A percentile compares a stretch with the other conserved stretches of the same genome.
These are phyloP conservation scores for Drosophila siamana DNA, from an alignment of 2,888 invertebrate species.

Conservation along the genomic window DNA sequence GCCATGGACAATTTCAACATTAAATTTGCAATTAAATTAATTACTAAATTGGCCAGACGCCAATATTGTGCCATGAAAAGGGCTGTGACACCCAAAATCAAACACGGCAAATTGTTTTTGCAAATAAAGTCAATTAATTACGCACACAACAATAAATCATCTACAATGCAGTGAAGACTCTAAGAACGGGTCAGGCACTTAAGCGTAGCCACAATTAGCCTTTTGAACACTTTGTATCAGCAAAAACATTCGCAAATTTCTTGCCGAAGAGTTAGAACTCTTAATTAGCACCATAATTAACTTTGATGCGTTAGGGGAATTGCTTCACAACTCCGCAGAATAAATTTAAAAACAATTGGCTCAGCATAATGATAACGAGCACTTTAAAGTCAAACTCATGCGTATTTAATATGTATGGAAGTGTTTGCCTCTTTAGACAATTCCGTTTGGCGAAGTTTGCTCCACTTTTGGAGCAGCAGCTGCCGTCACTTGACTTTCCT, in stretches of 20 bases:
- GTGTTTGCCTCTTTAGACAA: constrained; percentile 21
- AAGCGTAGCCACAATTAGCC: constrained; percentile 38
- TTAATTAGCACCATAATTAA: constrained; percentile 49
- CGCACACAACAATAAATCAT: constrained; percentile 50
- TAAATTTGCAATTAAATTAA: constrained; percentile 60
- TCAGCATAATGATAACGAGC: constrained; percentile 32
- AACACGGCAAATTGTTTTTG: constrained; percentile 31
- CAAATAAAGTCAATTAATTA: constrained; percentile 48
- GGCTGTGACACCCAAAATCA: constrained; percentile 32
- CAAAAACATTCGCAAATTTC: constrained; percentile 23
- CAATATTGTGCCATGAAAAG: constrained; percentile 32
- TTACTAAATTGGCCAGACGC: constrained; percentile 22
- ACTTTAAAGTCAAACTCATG: constrained; percentile 28
- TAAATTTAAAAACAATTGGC: constrained; percentile 74
- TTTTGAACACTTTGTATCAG: constrained; percentile 24
- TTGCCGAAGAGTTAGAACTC: constrained; percentile 9
- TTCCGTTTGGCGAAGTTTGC: constrained; percentile 46
- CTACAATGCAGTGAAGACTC: constrained; percentile 34
- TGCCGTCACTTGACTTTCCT: constrained; percentile 20
- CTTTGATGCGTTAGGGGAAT: constrained; percentile 29
- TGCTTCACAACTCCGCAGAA: constrained; percentile 53
- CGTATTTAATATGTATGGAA: background rate
- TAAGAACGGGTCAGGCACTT: constrained; percentile 22
- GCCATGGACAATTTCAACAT: constrained; percentile 27
- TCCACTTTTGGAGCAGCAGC: constrained; percentile 31